Evolutionary conservation across 2,888 invertebrate genomes (phyloP).

Genomic region (Labia minor): DNA sequence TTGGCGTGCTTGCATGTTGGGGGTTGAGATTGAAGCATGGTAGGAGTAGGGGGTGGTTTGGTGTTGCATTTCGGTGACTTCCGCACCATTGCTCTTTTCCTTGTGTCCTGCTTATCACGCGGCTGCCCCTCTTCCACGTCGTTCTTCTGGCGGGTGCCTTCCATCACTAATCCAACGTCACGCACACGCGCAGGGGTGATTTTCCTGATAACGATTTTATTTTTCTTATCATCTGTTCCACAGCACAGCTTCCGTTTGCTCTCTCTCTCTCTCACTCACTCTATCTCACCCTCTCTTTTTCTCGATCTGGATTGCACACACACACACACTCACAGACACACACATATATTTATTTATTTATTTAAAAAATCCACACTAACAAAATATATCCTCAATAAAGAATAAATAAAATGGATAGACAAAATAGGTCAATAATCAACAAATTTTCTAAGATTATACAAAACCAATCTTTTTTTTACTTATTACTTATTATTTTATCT

Average conservation of each 20-base stretch:
- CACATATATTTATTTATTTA: too few species aligned
- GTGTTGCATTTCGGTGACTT: neutral
- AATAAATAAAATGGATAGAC: neutral
- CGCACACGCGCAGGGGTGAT: slow-evolving; percentile 8
- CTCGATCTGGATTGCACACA: neutral
- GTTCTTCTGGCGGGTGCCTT: neutral
- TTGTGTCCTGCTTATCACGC: neutral
- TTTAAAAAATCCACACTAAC: too few species aligned
- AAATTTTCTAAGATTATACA: too few species aligned
- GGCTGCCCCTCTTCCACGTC: neutral
- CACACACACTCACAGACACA: too few species aligned
- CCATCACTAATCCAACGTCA: neutral
- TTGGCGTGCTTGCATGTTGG: too few species aligned
- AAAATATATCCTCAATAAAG: neutral
- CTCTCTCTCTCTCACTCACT: neutral
- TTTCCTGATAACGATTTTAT: slow-evolving; percentile 1
- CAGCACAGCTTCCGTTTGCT: slow-evolving; percentile 13
- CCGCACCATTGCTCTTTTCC: slow-evolving; percentile 7
- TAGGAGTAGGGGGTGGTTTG: too few species aligned
- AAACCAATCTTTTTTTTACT: too few species aligned
- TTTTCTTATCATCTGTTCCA: slow-evolving; percentile 13
- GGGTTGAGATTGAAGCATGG: too few species aligned
- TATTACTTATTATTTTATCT: too few species aligned
- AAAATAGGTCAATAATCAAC: neutral
- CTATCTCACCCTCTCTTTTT: neutral